Evolutionary conservation across 2,113 vertebrate species (phyloP).

Genomic region (human (Homo sapiens)): GRCh38 chr5:163403001-163403500

Average conservation of each 20-base stretch:
- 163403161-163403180: background rate
- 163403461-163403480: conserved; percentile 49
- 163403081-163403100: background rate
- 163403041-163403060: background rate
- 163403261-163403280: conserved; percentile 6
- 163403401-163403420: background rate
- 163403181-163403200: background rate
- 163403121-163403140: background rate
- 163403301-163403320: background rate
- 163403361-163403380: background rate
- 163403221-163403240: background rate
- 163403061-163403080: background rate
- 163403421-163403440: background rate
- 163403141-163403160: background rate
- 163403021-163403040: background rate
- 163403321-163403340: background rate
- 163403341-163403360: background rate
- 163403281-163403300: conserved; percentile 22
- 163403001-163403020: background rate
- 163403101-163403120: background rate
- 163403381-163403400: background rate
- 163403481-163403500: conserved; percentile 58
- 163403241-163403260: background rate
- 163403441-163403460: conserved; percentile 16
- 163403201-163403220: background rate